A percentile compares a stretch with the other conserved stretches of the same genome.
phyloP scores from a whole-genome alignment of 1,140 invertebrate species.

The Tetranychus cinnabarinus region DNA sequence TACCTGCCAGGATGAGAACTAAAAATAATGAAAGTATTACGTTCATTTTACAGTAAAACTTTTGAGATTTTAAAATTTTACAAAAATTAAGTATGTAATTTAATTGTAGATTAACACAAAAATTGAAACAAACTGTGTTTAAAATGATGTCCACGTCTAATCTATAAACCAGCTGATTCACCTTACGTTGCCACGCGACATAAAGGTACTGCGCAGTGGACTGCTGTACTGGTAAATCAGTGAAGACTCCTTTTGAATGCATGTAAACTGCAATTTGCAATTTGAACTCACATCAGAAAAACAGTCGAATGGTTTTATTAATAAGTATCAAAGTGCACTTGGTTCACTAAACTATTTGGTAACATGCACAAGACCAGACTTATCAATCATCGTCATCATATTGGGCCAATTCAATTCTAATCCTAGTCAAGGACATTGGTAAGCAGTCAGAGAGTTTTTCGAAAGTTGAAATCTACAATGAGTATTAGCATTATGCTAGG shows the following conservation, averaged over 20 bases:
- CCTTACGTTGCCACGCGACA: too few species aligned
- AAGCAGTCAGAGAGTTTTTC: conserved; percentile 20
- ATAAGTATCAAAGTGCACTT: conserved; percentile 6
- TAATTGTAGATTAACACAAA: too few species aligned
- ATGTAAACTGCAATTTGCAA: not conserved
- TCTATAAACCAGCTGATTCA: too few species aligned
- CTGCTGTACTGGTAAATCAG: too few species aligned
- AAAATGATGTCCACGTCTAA: too few species aligned
- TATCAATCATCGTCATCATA: conserved; percentile 21
- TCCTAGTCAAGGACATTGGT: conserved; percentile 19
- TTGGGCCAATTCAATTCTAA: conserved; percentile 23
- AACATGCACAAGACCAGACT: conserved; percentile 23
- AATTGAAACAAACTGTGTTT: too few species aligned
- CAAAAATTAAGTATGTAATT: too few species aligned
- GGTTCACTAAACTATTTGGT: conserved; percentile 21
- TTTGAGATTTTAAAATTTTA: too few species aligned
- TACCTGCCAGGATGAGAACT: too few species aligned
- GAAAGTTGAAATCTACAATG: conserved; percentile 22
- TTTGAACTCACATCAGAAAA: not conserved
- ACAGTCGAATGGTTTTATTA: not conserved
- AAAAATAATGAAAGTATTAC: too few species aligned
- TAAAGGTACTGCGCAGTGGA: too few species aligned
- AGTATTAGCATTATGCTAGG: not conserved
- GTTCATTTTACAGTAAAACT: too few species aligned
- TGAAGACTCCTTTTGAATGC: conserved; percentile 10